Percentiles rank a stretch among this genome's conserved stretches.
These are phyloP conservation scores for Hoplodrina blanda DNA, from an alignment of 2,888 invertebrate genomes.

Conservation along the genomic window DNA sequence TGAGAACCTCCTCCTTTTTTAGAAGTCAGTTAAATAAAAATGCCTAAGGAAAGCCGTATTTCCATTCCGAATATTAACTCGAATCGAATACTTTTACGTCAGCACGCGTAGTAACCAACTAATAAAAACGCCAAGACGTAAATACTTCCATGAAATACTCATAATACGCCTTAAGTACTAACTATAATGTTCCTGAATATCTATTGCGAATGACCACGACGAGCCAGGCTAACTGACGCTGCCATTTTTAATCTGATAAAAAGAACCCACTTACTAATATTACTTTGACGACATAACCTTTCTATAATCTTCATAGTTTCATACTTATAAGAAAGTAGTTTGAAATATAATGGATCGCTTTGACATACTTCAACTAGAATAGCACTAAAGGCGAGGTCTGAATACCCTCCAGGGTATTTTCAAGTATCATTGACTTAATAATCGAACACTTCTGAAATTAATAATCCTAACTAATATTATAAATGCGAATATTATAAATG, in stretches of 20 bases:
- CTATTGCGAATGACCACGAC: slow-evolving; percentile 9
- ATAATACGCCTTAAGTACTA: slow-evolving; percentile 24
- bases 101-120: background rate
- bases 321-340: slow-evolving; percentile 21
- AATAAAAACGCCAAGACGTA: slow-evolving; percentile 35
- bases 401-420: background rate
- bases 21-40: no score
- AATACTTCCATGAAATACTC: slow-evolving; percentile 17
- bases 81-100: no score
- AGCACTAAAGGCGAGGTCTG: background rate
- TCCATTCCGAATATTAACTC: no score
- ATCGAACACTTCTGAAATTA: no score
- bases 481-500: no score
- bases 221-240: slow-evolving; percentile 23
- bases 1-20: no score
- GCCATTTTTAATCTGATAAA: slow-evolving; percentile 61
- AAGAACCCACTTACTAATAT: slow-evolving; percentile 58
- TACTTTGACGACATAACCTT: slow-evolving; percentile 39
- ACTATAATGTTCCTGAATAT: slow-evolving; percentile 26
- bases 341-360: slow-evolving; percentile 3
- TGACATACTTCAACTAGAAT: background rate
- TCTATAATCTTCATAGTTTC: slow-evolving; percentile 11
- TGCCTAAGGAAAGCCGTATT: no score
- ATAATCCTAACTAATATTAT: no score
- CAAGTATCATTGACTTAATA: no score